Percentiles rank a stretch among this genome's conserved stretches.
These are phyloP conservation scores for Podilymbus podiceps DNA, from an alignment of 2,113 vertebrate species.

Conservation along the genomic window DNA sequence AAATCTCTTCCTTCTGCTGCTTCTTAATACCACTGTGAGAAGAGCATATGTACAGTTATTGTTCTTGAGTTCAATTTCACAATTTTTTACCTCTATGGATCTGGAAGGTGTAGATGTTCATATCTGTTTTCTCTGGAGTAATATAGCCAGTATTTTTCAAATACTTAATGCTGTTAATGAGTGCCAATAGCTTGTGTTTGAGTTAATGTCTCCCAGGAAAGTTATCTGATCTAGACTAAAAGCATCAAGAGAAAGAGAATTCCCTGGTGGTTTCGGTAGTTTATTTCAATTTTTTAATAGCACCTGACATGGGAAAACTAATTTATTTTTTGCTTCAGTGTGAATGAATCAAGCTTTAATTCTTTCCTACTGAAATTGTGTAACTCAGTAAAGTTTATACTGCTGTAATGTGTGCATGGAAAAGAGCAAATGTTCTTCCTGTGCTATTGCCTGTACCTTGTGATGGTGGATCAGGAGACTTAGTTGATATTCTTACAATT, in stretches of 20 bases:
- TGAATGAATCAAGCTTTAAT: background rate
- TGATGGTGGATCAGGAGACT: background rate
- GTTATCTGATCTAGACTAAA: background rate
- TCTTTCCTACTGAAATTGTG: background rate
- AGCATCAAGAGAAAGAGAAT: background rate
- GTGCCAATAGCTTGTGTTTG: background rate
- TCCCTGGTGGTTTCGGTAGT: background rate
- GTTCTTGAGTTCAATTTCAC: background rate
- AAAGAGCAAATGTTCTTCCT: background rate
- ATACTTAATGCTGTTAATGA: background rate
- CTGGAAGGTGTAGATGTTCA: background rate
- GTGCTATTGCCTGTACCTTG: background rate
- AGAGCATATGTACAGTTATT: background rate
- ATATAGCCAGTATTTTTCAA: background rate
- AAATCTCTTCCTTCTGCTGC: background rate
- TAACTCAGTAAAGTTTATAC: background rate
- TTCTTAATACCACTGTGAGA: background rate
- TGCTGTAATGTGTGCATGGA: background rate
- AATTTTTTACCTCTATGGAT: background rate
- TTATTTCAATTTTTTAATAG: conserved; percentile 8
- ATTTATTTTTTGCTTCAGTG: background rate
- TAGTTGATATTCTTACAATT: background rate
- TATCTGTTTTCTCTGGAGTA: background rate
- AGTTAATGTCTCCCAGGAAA: background rate
- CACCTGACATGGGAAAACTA: background rate